Evolutionary conservation across 2,797 vertebrate species (phyloP).

Genomic region (Pangasius macronema): DNA sequence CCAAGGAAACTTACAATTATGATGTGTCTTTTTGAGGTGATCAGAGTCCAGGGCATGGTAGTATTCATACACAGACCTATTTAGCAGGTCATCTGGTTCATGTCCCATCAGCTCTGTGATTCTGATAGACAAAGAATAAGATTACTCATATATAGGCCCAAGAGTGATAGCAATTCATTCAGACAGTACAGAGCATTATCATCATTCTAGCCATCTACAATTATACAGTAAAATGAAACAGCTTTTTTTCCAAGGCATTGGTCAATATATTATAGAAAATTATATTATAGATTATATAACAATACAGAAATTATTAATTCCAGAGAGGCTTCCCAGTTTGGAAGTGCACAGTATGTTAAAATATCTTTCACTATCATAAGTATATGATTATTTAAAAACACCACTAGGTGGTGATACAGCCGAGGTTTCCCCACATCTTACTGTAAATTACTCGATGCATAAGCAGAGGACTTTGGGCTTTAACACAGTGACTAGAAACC

Average conservation of each 20-base stretch:
- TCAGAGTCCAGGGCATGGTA: slow-evolving; percentile 99
- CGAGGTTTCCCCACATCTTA: not conserved
- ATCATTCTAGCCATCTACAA: not conserved
- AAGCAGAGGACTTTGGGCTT: not conserved
- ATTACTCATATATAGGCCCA: not conserved
- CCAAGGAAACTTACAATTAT: slow-evolving; percentile 84
- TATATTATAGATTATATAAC: not conserved
- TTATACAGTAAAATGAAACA: not conserved
- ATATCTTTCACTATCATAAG: not conserved
- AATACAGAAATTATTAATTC: not conserved
- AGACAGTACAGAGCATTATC: not conserved
- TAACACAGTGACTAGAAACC: not conserved
- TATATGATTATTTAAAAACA: not conserved
- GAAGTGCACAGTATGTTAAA: not conserved
- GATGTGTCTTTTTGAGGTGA: slow-evolving; percentile 96
- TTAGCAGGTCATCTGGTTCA: slow-evolving; percentile 92
- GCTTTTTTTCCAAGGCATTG: not conserved
- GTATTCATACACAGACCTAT: slow-evolving; percentile 95
- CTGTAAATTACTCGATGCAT: not conserved
- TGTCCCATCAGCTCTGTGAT: slow-evolving; percentile 98
- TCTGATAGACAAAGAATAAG: slow-evolving; percentile 67
- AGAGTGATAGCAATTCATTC: not conserved
- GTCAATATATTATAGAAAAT: not conserved
- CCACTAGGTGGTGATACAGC: slow-evolving; percentile 39
- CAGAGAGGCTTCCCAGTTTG: not conserved